These are phyloP conservation scores for Tetragonisca angustula DNA, from an alignment of 2,888 invertebrate species.

Conservation along the genomic window DNA sequence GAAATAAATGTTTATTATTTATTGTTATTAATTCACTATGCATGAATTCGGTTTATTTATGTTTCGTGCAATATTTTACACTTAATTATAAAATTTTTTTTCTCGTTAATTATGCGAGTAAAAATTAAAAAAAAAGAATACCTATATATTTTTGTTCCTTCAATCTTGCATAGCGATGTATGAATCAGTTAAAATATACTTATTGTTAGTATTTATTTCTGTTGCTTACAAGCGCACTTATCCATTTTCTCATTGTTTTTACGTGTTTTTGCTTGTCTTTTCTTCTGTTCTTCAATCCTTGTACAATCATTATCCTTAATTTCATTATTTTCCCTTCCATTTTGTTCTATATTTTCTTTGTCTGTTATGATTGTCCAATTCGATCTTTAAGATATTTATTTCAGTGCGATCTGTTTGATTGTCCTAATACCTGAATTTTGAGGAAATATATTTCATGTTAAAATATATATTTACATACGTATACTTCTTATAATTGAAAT, in stretches of 20 bases:
- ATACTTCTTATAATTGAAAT: not conserved
- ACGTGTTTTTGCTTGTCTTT: constrained; percentile 29
- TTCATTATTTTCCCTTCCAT: constrained; percentile 25
- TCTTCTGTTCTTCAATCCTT: constrained; percentile 34
- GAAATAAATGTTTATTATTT: constrained; percentile 14
- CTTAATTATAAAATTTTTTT: constrained; percentile 22
- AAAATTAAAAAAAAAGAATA: constrained; percentile 5
- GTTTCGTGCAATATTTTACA: constrained; percentile 41
- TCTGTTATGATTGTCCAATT: constrained; percentile 34
- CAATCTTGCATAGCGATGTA: constrained; percentile 27
- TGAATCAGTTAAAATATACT: constrained; percentile 30
- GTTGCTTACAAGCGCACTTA: constrained; percentile 51
- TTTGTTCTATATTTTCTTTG: constrained; percentile 19
- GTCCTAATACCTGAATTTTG: constrained; percentile 50
- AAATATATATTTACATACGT: not conserved
- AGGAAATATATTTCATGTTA: not conserved
- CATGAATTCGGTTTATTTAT: constrained; percentile 50
- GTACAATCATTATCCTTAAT: constrained; percentile 31
- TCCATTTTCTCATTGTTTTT: constrained; percentile 22
- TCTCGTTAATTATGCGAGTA: constrained; percentile 17
- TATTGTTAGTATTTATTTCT: constrained; percentile 13
- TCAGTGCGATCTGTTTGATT: constrained; percentile 7
- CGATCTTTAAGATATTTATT: constrained; percentile 18
- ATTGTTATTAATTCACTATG: constrained; percentile 38
- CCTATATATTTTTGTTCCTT: constrained; percentile 25